A percentile compares a stretch with the other conserved stretches of the same genome.
Evolutionary conservation across 1,140 invertebrate genomes (phyloP).

Genomic region (Heterodera carotae): DNA sequence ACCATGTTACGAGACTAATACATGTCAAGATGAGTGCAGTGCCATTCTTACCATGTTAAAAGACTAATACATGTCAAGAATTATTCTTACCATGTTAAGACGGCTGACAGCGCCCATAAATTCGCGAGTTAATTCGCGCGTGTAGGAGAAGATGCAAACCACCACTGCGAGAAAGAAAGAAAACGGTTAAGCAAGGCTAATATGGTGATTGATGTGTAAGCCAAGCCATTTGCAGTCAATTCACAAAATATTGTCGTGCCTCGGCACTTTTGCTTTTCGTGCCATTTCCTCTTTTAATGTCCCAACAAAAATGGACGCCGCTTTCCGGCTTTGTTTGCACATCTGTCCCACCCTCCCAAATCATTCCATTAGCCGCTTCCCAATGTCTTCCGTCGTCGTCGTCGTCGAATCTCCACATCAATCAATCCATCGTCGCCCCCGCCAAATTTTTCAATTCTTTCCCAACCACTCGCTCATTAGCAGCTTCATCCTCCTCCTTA

Average conservation of each 20-base stretch:
- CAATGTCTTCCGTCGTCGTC: not conserved
- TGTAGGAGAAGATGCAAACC: conserved; percentile 60
- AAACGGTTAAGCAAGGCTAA: not conserved
- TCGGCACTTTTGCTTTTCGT: too few relatives aligned
- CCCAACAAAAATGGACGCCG: not conserved
- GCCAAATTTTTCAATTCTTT: not conserved
- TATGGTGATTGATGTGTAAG: not conserved
- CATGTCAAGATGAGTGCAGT: too few relatives aligned
- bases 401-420: not conserved
- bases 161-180: conserved; percentile 52
- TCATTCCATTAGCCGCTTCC: not conserved
- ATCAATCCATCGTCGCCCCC: not conserved
- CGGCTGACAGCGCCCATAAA: conserved; percentile 61
- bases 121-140: conserved; percentile 61
- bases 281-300: not conserved
- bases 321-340: not conserved
- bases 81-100: conserved; percentile 40
- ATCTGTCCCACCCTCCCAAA: not conserved
- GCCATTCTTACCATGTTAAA: conserved; percentile 43
- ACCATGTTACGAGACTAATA: conserved; percentile 36
- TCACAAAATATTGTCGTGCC: too few relatives aligned
- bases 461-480: not conserved
- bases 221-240: too few relatives aligned
- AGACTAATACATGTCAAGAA: too few relatives aligned
- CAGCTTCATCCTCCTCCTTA: not conserved